Evolutionary conservation across 2,113 vertebrate genomes (phyloP).

Genomic region (Psammodynastes pulverulentus): DNA sequence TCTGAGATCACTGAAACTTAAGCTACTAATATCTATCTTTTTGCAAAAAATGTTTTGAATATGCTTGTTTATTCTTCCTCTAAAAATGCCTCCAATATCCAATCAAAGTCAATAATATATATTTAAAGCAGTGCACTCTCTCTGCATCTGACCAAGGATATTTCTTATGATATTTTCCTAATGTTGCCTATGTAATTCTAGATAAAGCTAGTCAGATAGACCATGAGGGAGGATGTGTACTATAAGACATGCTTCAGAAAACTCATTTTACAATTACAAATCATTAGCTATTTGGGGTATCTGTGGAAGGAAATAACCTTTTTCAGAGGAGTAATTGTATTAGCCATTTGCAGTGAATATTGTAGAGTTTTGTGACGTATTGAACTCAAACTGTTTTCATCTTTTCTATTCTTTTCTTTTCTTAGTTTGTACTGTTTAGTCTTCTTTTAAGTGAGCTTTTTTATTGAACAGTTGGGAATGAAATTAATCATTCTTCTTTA

Average conservation of each 20-base stretch:
- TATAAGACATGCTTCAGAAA: background rate
- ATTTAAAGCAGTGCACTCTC: constrained; percentile 29
- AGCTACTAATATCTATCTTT: background rate
- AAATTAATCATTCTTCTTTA: background rate
- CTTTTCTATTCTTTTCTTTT: background rate
- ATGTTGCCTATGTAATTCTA: constrained; percentile 37
- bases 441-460: background rate
- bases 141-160: constrained; percentile 24
- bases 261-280: constrained; percentile 25
- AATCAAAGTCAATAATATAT: constrained; percentile 28
- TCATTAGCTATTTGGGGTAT: background rate
- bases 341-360: background rate
- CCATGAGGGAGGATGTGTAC: background rate
- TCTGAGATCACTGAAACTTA: constrained; percentile 27
- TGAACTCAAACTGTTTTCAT: background rate
- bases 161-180: constrained; percentile 40
- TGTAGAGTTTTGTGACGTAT: background rate
- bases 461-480: background rate
- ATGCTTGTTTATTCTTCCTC: constrained; percentile 22
- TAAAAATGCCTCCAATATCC: constrained; percentile 25
- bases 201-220: constrained; percentile 14
- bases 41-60: constrained; percentile 21
- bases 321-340: background rate
- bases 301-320: background rate
- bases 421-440: background rate